Evolutionary conservation across 2,888 invertebrate genomes (phyloP).

Genomic region (Xanthostigma xanthostigma): DNA sequence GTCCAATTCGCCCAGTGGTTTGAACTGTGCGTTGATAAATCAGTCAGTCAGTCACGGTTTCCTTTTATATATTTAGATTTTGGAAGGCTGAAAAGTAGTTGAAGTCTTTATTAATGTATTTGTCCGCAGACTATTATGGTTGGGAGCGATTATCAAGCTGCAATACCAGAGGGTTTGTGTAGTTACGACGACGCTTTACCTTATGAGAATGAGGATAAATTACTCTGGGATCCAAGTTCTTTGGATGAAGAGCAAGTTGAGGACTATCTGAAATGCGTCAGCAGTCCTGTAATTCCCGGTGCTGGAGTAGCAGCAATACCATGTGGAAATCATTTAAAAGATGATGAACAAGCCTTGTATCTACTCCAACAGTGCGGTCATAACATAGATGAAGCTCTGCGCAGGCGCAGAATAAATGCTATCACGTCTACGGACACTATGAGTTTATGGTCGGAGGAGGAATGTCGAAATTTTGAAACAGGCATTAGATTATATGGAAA

Average conservation of each 20-base stretch:
- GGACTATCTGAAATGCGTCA: constrained; percentile 55
- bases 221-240: constrained; percentile 81
- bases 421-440: constrained; percentile 51
- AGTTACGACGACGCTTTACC: constrained; percentile 88
- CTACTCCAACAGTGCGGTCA: constrained; percentile 86
- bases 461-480: constrained; percentile 91
- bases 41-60: too few relatives aligned
- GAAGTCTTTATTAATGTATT: neutral
- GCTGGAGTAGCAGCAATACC: constrained; percentile 41
- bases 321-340: constrained; percentile 62
- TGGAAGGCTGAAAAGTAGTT: neutral
- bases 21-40: too few relatives aligned
- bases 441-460: constrained; percentile 93
- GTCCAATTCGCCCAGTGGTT: too few relatives aligned
- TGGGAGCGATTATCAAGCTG: constrained; percentile 85
- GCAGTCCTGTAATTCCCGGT: constrained; percentile 22
- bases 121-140: constrained; percentile 73
- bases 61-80: neutral
- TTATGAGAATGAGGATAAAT: constrained; percentile 89
- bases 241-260: constrained; percentile 60
- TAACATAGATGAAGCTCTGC: constrained; percentile 83
- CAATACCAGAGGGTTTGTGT: constrained; percentile 80
- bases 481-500: constrained; percentile 89
- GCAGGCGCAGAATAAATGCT: constrained; percentile 56
- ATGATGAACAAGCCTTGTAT: constrained; percentile 81